Evolutionary conservation across 2,797 vertebrate species (phyloP).

Genomic region (Eulemur rubriventer): DNA sequence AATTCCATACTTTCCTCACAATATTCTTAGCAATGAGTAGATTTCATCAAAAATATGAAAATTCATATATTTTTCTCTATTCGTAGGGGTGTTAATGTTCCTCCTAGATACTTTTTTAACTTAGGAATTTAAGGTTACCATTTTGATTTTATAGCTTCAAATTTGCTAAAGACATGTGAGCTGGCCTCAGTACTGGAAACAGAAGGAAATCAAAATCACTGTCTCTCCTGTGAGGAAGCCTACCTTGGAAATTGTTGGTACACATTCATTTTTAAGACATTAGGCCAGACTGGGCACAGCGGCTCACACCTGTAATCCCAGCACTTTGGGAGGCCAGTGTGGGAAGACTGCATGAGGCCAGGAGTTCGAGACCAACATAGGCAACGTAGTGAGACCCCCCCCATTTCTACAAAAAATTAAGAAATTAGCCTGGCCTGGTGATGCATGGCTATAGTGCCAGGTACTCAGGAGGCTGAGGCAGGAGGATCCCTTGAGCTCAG

Average conservation of each 20-base stretch:
- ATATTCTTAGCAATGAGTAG: background rate
- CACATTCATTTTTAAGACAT: background rate
- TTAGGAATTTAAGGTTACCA: background rate
- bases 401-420: background rate
- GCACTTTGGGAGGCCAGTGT: background rate
- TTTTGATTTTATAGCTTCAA: background rate
- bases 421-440: background rate
- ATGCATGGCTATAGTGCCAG: background rate
- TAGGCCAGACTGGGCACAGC: background rate
- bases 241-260: background rate
- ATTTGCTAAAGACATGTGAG: background rate
- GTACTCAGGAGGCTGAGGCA: background rate
- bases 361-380: background rate
- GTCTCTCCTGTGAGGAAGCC: background rate
- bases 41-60: background rate
- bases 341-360: background rate
- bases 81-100: background rate
- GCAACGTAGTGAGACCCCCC: background rate
- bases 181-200: background rate
- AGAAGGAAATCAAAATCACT: rapidly evolving
- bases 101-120: background rate
- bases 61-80: background rate
- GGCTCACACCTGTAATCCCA: background rate
- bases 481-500: background rate
- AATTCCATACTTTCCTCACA: background rate